Evolutionary conservation across 1,140 invertebrate species (phyloP), one percentile per base, ranked within the genome.

Genomic region (Lucilia sericata): DNA sequence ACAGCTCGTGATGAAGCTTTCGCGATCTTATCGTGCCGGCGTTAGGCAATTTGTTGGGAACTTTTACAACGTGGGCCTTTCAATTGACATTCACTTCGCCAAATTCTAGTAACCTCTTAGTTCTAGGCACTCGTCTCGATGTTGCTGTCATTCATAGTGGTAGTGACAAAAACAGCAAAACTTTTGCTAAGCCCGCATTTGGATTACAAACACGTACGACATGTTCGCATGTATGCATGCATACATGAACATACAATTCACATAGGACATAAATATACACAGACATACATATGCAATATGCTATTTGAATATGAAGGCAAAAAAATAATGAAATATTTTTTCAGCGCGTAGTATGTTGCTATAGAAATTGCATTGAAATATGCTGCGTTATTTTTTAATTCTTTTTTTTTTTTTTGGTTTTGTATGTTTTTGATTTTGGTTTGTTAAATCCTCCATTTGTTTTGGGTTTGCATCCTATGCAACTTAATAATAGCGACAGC

Each of bases 381-480:
- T 74, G 70, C 34, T 34, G 60, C 60, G 19, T 70, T 70, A 70
- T 70, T 70, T 70, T 70, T 25, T 70, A 21, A 25, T 8, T 25
- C 3, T 21, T 19, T 70, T 8, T 25, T 0, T 21, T 19, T 70
- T 12, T 81, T 81, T 25, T 75, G 21, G 5, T 30, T 75, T 75
- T 75, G 5, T 75, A n/a, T 36, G 74, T 36, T 81, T 42, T 21
- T 30, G 36, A 47, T 21, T 25, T 25, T 12, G 36, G 21, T 42
- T 42, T 49, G 25, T 34, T 51, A 25, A 25, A 81, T 34, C 14
- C 81, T 25, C 49, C 34, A 36, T 30, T 47, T 55, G 47, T 49
- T 83, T 30, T 83, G 19, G 51, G 86, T 81, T 87, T 84, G 87
- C 83, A 75, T 51, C 74, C 47, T 80, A 49, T 84, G 74, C 42